Percentiles rank a stretch among this genome's conserved stretches.
Evolutionary conservation across 2,113 vertebrate genomes (phyloP).

Genomic region (Xiphorhynchus elegans): DNA sequence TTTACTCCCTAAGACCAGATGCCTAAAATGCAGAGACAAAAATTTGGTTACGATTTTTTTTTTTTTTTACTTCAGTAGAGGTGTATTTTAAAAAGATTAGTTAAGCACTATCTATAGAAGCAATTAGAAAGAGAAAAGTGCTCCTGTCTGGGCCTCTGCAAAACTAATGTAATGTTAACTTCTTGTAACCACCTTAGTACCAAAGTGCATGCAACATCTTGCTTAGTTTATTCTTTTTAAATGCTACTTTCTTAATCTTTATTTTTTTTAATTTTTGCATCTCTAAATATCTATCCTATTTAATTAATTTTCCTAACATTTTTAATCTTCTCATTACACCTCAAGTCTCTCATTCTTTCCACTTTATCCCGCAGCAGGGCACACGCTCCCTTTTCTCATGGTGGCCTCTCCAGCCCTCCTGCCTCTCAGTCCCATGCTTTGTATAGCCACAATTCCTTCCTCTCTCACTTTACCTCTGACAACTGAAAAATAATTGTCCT

Average conservation of each 20-base stretch:
- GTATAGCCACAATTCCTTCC: background rate
- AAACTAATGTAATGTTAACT: background rate
- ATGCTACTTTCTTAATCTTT: background rate
- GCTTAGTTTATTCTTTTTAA: background rate
- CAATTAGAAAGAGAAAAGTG: background rate
- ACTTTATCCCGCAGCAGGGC: background rate
- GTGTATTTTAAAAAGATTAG: background rate
- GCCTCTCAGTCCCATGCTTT: background rate
- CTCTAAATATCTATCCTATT: background rate
- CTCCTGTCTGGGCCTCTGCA: background rate
- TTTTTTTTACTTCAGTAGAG: background rate
- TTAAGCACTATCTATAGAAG: background rate
- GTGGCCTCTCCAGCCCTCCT: background rate
- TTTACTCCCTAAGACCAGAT: background rate
- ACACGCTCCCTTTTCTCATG: background rate
- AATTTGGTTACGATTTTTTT: background rate
- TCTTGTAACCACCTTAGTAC: background rate
- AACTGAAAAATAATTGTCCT: background rate
- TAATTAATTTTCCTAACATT: background rate
- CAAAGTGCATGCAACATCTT: background rate
- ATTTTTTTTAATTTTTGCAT: background rate
- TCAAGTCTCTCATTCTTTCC: background rate
- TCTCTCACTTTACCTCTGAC: background rate
- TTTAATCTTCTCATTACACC: background rate
- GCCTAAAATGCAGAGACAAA: background rate